These are phyloP conservation scores for Enteromius viviparus DNA, from an alignment of 2,797 vertebrate species.

Conservation along the genomic window DNA sequence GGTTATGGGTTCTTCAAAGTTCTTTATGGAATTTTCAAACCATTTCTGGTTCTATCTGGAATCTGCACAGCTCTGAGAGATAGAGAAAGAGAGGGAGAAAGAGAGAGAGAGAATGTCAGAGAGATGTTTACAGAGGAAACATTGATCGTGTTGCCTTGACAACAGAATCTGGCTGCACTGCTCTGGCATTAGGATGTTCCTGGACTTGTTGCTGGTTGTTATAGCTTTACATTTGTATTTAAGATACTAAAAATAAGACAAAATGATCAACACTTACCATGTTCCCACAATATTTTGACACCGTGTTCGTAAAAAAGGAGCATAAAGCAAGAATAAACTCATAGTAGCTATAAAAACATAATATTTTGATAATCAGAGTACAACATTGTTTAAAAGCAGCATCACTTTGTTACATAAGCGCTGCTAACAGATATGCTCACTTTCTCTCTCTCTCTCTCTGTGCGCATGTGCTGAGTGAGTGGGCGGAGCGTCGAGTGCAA, in stretches of 20 bases:
- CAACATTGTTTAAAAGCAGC: conserved; percentile 8
- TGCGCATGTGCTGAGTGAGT: too few species aligned
- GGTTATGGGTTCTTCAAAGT: background rate
- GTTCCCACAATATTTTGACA: conserved; percentile 18
- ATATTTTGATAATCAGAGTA: conserved; percentile 14
- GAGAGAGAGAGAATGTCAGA: conserved; percentile 5
- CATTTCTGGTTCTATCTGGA: conserved; percentile 3
- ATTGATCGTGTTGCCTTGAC: conserved; percentile 46
- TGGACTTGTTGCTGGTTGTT: conserved; percentile 33
- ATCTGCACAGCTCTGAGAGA: background rate
- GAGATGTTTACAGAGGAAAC: conserved; percentile 29
- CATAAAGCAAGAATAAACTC: background rate
- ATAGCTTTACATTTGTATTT: conserved; percentile 6
- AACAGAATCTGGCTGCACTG: conserved; percentile 16
- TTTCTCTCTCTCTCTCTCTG: conserved; percentile 13
- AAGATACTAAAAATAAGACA: conserved; percentile 6
- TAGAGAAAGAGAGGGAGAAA: conserved; percentile 5
- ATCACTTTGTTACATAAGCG: background rate
- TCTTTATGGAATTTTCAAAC: background rate
- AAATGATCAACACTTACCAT: conserved; percentile 4
- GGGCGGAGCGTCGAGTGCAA: too few species aligned
- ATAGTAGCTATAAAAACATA: background rate
- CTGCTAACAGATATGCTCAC: conserved; percentile 14
- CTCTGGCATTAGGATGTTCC: conserved; percentile 11
- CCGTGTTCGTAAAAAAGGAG: background rate